Percentiles rank a stretch among this genome's conserved stretches.
These are phyloP conservation scores for Cinara cedri DNA, from an alignment of 2,888 invertebrate genomes.

Conservation along the genomic window DNA sequence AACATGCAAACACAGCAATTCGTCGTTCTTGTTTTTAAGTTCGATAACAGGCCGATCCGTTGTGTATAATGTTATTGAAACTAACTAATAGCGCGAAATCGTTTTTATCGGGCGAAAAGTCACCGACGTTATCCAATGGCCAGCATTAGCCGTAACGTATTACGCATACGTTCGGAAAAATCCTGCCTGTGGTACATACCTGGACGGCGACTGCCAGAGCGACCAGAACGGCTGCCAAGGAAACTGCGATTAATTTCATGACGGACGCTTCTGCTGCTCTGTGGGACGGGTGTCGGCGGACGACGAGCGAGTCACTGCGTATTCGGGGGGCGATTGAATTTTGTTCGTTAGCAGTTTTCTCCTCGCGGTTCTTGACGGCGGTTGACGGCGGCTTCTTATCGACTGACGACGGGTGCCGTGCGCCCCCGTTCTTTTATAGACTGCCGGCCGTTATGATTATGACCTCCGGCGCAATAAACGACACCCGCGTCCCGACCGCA, in stretches of 20 bases:
- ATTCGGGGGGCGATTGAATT: no score
- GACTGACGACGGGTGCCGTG: constrained; percentile 10
- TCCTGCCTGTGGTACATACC: constrained; percentile 35
- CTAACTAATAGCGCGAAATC: no score
- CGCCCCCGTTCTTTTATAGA: constrained; percentile 34
- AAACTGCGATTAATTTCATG: constrained; percentile 43
- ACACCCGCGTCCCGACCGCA: constrained; percentile 29
- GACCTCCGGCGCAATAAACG: constrained; percentile 46
- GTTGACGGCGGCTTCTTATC: background rate
- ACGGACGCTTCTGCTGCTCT: background rate
- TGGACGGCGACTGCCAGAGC: constrained; percentile 49
- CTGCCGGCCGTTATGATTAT: constrained; percentile 54
- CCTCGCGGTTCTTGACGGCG: background rate
- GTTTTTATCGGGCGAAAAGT: no score
- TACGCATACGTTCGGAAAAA: no score
- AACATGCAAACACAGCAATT: no score
- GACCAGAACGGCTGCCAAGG: constrained; percentile 41
- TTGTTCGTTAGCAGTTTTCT: no score
- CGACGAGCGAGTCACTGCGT: background rate
- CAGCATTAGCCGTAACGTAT: no score
- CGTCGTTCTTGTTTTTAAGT: no score
- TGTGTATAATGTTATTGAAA: no score
- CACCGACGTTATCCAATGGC: no score
- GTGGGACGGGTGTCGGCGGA: background rate
- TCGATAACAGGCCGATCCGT: no score